These are phyloP conservation scores for Gavia stellata DNA, from an alignment of 2,113 vertebrate species.

Conservation along the genomic window DNA sequence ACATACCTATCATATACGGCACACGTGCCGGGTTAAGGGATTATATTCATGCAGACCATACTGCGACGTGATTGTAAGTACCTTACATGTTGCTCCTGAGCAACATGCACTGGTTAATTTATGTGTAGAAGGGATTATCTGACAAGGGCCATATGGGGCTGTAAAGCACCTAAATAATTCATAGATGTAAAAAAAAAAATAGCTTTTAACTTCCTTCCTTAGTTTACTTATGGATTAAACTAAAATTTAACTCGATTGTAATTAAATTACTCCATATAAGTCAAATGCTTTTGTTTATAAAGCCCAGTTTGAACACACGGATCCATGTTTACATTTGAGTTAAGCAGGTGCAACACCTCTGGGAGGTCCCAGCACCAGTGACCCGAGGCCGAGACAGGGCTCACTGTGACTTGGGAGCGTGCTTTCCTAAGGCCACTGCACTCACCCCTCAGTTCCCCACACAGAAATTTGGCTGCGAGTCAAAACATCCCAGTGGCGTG, in stretches of 20 bases:
- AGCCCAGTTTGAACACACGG: neutral
- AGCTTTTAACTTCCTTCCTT: neutral
- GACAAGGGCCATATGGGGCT: neutral
- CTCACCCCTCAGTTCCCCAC: neutral
- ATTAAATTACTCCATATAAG: conserved; percentile 27
- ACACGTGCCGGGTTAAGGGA: neutral
- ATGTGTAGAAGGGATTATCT: neutral
- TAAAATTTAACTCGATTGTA: conserved; percentile 9
- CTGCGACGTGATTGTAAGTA: neutral
- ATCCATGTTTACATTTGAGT: neutral
- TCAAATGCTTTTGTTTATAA: conserved; percentile 38
- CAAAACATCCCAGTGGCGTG: neutral
- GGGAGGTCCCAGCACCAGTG: neutral
- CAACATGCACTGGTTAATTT: neutral
- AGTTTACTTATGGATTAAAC: neutral
- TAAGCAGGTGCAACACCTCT: neutral
- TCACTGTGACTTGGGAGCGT: neutral
- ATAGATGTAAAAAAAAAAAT: neutral
- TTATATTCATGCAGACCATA: neutral
- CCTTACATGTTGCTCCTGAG: neutral
- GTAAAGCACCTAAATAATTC: neutral
- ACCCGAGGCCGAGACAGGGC: neutral
- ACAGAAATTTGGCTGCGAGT: neutral
- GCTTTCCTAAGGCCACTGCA: neutral
- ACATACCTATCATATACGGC: neutral